Conservation (phyloP, 2,888 invertebrate genomes). For the Calliopum simillimum region DNA sequence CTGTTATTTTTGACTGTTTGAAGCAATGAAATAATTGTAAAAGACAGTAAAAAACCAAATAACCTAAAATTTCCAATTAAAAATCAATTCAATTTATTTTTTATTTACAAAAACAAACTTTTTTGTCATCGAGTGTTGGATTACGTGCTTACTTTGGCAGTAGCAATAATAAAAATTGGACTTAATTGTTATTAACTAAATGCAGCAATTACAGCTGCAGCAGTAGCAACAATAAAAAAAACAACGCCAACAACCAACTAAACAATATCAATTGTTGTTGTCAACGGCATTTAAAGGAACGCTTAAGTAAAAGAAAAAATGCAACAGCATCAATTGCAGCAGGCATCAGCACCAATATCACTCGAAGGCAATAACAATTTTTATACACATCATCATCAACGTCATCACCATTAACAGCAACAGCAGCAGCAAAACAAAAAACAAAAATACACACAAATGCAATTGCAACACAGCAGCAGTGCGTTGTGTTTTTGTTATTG, state of each 20-base stretch:
- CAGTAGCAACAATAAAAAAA: neutral
- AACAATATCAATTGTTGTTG: conserved; percentile 1
- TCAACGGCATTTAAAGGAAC: neutral
- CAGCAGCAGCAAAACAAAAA: too few relatives aligned
- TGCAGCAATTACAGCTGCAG: neutral
- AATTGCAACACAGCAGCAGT: neutral
- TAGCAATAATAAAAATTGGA: neutral
- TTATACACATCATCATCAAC: conserved; percentile 14
- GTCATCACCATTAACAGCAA: conserved; percentile 31
- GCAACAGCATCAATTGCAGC: neutral
- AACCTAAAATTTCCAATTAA: too few relatives aligned
- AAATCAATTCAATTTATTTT: too few relatives aligned
- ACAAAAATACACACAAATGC: conserved; percentile 2
- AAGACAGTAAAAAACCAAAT: too few relatives aligned
- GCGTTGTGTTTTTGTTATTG: neutral
- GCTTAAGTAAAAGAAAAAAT: neutral
- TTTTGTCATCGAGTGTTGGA: too few relatives aligned
- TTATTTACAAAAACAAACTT: too few relatives aligned
- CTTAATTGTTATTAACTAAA: neutral
- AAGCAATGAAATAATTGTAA: too few relatives aligned
- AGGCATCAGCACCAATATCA: neutral
- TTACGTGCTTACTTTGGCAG: neutral
- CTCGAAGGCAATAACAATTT: neutral
- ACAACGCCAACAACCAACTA: neutral
- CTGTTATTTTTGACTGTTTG: too few relatives aligned